These are phyloP conservation scores for Cygnus buccinator DNA, from an alignment of 2,113 vertebrate genomes.

Conservation along the genomic window DNA sequence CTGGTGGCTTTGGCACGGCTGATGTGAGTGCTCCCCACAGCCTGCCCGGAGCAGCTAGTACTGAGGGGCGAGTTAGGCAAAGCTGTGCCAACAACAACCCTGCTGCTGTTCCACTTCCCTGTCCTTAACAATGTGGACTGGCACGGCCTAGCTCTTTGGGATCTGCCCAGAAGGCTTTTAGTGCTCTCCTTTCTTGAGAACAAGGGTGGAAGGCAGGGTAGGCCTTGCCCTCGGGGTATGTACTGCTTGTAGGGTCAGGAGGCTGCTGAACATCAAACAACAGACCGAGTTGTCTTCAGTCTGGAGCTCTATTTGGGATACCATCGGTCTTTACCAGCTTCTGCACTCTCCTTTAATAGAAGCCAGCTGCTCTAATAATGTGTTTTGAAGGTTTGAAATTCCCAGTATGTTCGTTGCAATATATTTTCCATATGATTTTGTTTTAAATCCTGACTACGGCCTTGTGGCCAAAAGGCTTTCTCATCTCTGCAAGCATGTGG, in stretches of 20 bases:
- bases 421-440: conserved; percentile 63
- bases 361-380: conserved; percentile 49
- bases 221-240: background rate
- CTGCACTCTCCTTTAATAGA: conserved; percentile 21
- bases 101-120: background rate
- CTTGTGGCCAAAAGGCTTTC: conserved; percentile 30
- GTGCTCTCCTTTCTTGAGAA: background rate
- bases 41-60: background rate
- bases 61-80: background rate
- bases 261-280: background rate
- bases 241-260: background rate
- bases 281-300: background rate
- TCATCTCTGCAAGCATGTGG: background rate
- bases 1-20: fast-evolving
- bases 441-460: conserved; percentile 46
- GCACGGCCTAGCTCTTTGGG: background rate
- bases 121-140: background rate
- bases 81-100: background rate
- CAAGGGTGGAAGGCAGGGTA: background rate
- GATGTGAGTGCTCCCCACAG: fast-evolving
- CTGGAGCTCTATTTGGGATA: background rate
- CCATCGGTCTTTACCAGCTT: conserved; percentile 23
- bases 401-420: background rate
- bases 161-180: background rate
- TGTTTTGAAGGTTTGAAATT: conserved; percentile 47